Evolutionary conservation across 30 jellyfish, hydroid and myxozoan species (phyloP).

Genomic region (Cassiopea xamachana): DNA sequence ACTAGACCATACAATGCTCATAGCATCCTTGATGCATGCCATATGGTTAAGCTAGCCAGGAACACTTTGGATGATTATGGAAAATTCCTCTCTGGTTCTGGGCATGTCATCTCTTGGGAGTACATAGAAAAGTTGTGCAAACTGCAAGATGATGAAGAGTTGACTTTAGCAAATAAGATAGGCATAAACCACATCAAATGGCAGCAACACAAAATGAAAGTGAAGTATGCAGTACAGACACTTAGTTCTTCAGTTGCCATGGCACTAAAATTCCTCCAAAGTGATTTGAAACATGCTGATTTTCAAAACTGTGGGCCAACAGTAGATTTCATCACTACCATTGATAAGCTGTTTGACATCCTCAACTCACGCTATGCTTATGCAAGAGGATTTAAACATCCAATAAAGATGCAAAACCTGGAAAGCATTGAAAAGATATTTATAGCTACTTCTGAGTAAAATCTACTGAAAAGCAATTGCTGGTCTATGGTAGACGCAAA

Average conservation of each 20-base stretch:
- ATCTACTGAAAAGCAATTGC: neutral
- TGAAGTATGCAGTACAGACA: conserved; percentile 43
- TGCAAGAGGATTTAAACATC: conserved; percentile 63
- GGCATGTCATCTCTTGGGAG: conserved; percentile 31
- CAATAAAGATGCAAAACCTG: neutral
- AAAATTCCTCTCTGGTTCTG: neutral
- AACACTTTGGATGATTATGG: conserved; percentile 43
- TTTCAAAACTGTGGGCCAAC: conserved; percentile 31
- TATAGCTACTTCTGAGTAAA: neutral
- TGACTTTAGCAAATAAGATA: conserved; percentile 12
- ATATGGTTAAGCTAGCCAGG: conserved; percentile 56
- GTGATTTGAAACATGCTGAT: neutral
- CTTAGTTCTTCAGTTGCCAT: conserved; percentile 37
- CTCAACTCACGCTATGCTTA: conserved; percentile 68
- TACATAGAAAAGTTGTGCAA: conserved; percentile 3
- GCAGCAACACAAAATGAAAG: conserved; percentile 53
- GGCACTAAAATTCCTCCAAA: conserved; percentile 18
- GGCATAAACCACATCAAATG: conserved; percentile 14
- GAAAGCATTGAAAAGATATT: neutral
- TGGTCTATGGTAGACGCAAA: conserved; percentile 10
- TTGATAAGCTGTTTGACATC: conserved; percentile 45
- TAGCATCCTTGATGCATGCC: conserved; percentile 50
- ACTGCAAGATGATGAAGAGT: conserved; percentile 43
- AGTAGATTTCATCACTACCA: conserved; percentile 1
- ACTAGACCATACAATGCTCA: conserved; percentile 36